Evolutionary conservation across 2,113 vertebrate species (phyloP).

Genomic region (Cnemophilus loriae): DNA sequence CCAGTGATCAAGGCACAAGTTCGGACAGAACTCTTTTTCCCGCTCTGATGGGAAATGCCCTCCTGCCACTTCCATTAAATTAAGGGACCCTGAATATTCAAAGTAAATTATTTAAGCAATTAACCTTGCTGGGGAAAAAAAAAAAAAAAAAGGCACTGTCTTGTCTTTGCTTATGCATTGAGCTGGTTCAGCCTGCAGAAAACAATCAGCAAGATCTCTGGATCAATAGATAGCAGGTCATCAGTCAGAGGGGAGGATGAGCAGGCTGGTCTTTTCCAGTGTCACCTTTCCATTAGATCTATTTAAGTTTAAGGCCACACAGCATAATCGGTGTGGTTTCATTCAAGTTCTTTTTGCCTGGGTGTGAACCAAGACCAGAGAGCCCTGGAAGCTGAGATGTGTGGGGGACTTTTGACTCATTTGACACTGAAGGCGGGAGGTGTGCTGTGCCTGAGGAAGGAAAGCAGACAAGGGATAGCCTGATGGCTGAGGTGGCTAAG

Average conservation of each 20-base stretch:
- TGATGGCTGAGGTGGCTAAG: neutral
- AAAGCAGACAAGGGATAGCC: neutral
- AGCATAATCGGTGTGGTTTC: neutral
- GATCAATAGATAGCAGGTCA: neutral
- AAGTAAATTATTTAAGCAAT: neutral
- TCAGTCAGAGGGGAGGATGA: neutral
- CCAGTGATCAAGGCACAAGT: neutral
- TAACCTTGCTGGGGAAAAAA: neutral
- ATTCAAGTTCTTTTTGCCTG: neutral
- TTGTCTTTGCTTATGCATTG: neutral
- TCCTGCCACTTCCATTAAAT: neutral
- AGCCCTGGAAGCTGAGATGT: neutral
- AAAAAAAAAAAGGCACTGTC: fast-evolving
- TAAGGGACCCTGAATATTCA: neutral
- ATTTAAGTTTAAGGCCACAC: neutral
- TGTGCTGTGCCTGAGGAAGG: neutral
- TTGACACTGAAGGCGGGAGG: neutral
- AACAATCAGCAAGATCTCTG: neutral
- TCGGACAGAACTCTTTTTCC: neutral
- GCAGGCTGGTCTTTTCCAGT: neutral
- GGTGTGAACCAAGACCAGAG: neutral
- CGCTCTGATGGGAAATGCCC: neutral
- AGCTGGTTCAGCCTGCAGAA: neutral
- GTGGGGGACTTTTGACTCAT: neutral
- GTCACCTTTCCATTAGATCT: neutral